Evolutionary conservation across 2,113 vertebrate species (phyloP).

Genomic region (Leuciscus idus): DNA sequence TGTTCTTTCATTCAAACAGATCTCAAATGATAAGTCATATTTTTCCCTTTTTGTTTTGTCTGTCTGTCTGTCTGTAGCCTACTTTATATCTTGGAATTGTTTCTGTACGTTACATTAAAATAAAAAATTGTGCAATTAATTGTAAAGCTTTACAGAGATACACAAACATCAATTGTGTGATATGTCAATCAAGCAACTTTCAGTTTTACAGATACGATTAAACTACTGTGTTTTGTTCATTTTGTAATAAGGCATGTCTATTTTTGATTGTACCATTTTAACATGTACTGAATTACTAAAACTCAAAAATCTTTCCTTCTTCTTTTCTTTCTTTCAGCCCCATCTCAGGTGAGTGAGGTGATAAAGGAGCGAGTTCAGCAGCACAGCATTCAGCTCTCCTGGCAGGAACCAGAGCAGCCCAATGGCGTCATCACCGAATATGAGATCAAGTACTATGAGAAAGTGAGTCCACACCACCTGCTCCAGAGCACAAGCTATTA

Average conservation of each 20-base stretch:
- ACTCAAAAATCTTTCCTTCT: slow-evolving; percentile 17
- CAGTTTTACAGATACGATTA: too few relatives aligned
- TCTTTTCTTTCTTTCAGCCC: slow-evolving; percentile 86
- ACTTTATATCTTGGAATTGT: too few relatives aligned
- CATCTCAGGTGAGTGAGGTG: slow-evolving; percentile 95
- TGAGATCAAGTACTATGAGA: slow-evolving; percentile 99
- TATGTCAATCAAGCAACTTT: too few relatives aligned
- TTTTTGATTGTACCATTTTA: background rate
- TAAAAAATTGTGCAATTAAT: too few relatives aligned
- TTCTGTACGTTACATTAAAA: too few relatives aligned
- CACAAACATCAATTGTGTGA: too few relatives aligned
- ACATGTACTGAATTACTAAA: background rate
- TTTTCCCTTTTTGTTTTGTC: background rate
- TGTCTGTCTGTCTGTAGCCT: too few relatives aligned
- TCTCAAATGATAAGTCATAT: background rate
- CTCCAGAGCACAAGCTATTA: background rate
- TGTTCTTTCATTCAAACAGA: background rate
- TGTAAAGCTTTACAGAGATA: too few relatives aligned
- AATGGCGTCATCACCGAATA: slow-evolving; percentile 99
- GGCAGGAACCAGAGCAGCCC: slow-evolving; percentile 97
- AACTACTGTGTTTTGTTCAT: too few relatives aligned
- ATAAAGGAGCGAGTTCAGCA: slow-evolving; percentile 94
- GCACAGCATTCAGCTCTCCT: slow-evolving; percentile 94
- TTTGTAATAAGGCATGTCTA: too few relatives aligned
- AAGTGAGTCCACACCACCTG: slow-evolving; percentile 82